Percentiles rank a stretch among this genome's conserved stretches.
These are phyloP conservation scores for Hydropsyche tenuis DNA, from an alignment of 1,140 invertebrate species.

Conservation along the genomic window DNA sequence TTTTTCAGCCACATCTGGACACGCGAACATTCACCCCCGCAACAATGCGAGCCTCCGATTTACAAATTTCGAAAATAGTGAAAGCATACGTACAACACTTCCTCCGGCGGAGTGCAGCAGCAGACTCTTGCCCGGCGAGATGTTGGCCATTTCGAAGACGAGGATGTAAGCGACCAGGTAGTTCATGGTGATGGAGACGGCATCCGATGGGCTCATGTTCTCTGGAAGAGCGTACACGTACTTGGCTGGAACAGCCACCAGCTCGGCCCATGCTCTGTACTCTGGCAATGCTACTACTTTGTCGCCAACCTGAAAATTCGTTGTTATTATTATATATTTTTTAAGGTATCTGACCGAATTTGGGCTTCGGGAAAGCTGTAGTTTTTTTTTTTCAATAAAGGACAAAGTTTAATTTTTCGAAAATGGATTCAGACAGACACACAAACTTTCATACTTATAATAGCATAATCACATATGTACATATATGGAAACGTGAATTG, in stretches of 20 bases:
- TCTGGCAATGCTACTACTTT: conserved; percentile 84
- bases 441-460: too few relatives aligned
- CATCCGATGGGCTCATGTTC: conserved; percentile 79
- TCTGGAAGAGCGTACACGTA: conserved; percentile 81
- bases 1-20: neutral
- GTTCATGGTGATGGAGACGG: conserved; percentile 84
- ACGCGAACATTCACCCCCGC: conserved; percentile 7
- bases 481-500: too few relatives aligned
- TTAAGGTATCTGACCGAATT: too few relatives aligned
- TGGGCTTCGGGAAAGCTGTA: too few relatives aligned
- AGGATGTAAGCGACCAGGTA: conserved; percentile 86
- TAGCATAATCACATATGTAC: too few relatives aligned
- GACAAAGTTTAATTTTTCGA: too few relatives aligned
- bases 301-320: conserved; percentile 78
- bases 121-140: conserved; percentile 79
- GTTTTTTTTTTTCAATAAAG: too few relatives aligned
- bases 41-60: too few relatives aligned
- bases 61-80: neutral
- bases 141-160: conserved; percentile 81
- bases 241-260: conserved; percentile 77
- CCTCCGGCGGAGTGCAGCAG: conserved; percentile 87
- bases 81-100: conserved; percentile 79
- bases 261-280: conserved; percentile 84
- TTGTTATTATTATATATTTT: too few relatives aligned
- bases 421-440: too few relatives aligned